Evolutionary conservation across 2,888 invertebrate species (phyloP), one percentile per base, ranked within the genome.

Genomic region (Proisotoma minuta): DNA sequence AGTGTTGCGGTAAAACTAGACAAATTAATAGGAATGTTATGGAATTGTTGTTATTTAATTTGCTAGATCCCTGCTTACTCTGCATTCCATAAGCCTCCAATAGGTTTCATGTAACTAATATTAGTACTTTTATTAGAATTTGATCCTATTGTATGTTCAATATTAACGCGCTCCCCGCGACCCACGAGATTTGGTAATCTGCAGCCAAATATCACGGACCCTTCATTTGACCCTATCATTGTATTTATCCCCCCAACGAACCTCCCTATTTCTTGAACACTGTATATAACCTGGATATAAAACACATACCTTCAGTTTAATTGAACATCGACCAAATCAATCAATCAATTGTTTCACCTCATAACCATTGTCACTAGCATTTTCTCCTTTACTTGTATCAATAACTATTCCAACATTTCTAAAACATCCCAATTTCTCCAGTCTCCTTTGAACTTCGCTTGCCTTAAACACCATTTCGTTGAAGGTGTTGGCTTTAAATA

Each of bases 191-290:
- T 97, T 0, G 92, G 91, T 68, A 89, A 80, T 73, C 85, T 84
- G 57, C 89, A 80, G 56, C 89, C 86, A 12, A 89, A 78, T 23
- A 88, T 84, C 28, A 95, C 77, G 23, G 90, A 88, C 1, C 92
- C 95, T 77, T 96, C 94, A 77, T 95, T 94, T 76, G 93, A 91
- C 15, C 92, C 93, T 64, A 95, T 87, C 70, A 88, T 85, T 0
- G 94, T 93, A 75, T 87, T 90, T 39, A 94, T 83, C 0, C 89
- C 89, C 20, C 94, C 96, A 58, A 87, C 85, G 23, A 94, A 77
- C n/a, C 90, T 81, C 18, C 87, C 86, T 71, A 87, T 77, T 79
- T 98, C 97, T 59, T 84, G 83, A 43, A 95, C 95, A 71, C 86
- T 85, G 76, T 94, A 94, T 22, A 91, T 91, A 39, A 95, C 87